Percentiles rank a stretch among this genome's conserved stretches.
Evolutionary conservation across 1,140 invertebrate species (phyloP).

Genomic region (Apis florea): DNA sequence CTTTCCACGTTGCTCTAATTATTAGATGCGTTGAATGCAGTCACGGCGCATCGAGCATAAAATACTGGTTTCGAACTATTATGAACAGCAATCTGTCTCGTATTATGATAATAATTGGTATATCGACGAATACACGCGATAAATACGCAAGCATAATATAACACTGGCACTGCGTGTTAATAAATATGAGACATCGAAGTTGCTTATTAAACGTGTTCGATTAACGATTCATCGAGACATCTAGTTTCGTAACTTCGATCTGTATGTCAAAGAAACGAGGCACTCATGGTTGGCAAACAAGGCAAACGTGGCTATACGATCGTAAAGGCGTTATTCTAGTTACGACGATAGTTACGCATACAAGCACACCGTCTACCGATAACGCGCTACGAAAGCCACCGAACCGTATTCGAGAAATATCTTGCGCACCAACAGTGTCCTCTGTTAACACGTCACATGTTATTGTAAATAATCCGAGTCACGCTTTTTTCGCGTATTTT

Average conservation of each 20-base stretch:
- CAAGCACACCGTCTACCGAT: neutral
- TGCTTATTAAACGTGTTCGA: conserved; percentile 26
- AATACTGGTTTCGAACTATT: conserved; percentile 3
- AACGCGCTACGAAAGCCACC: conserved; percentile 8
- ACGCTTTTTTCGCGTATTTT: neutral
- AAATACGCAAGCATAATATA: neutral
- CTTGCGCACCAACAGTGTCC: neutral
- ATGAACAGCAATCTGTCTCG: conserved; percentile 1
- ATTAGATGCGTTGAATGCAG: neutral
- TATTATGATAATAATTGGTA: neutral
- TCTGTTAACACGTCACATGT: neutral
- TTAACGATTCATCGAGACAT: neutral
- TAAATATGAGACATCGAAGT: conserved; percentile 10
- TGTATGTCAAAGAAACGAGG: neutral
- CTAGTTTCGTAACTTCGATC: conserved; percentile 27
- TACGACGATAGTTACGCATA: conserved; percentile 4
- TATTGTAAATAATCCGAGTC: conserved; percentile 33
- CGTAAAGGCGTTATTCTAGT: conserved; percentile 20
- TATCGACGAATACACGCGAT: neutral
- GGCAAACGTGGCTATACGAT: neutral
- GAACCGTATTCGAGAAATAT: conserved; percentile 33
- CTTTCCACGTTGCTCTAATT: conserved; percentile 34
- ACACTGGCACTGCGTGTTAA: conserved; percentile 9
- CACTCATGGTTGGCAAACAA: neutral
- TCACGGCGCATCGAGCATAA: neutral